Base-by-base conservation (phyloP, 2,888 invertebrate genomes). In the Rhagonycha lutea region DNA sequence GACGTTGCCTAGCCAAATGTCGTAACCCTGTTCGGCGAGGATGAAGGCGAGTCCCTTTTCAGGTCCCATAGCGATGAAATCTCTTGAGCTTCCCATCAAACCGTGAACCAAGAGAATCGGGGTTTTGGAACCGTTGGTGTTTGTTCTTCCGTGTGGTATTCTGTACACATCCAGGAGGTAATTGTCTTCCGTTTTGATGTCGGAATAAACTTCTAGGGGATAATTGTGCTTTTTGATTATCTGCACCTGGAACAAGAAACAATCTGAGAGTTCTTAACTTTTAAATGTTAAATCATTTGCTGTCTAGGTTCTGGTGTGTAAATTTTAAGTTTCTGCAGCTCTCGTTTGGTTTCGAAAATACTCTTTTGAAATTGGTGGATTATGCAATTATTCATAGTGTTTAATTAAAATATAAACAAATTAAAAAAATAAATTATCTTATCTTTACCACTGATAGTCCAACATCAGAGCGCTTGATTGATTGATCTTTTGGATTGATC, bases 81-180 rank as follows among this genome's bases (percentile, higher is more conserved):
- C 93, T 0, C 93, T 91, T 0, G 94, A 93, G 81, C 93, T 92
- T 14, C 92, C 91, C 0, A 94, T 87, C 3, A 96, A 87, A 0
- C 96, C 96, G 83, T 95, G 96, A 83, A 95, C 94, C 29, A 96
- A 85, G 72, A 95, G 88, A 74, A 92, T 92, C 12, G 90, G 94
- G 81, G 82, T 89, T 81, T 80, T 82, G 79, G 62, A 14, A 79
- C 14, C 14, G 9, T 60, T 69, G 5, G 5, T 83, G 62, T 88
- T 86, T 12, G 89, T 88, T 4, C 89, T 88, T 28, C 81, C 80
- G 67, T 80, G 77, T 8, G 86, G 82, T 14, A 89, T 86, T 74
- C 89, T 83, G 81, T 87, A 87, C 14, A 87, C 78, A 28, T 87
- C 85, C 61, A 89, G 79, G n/a, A 88, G 83, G 83, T 89, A 89